Base-by-base conservation (phyloP, 2,113 vertebrate genomes). In the Pungitius pungitius region DNA sequence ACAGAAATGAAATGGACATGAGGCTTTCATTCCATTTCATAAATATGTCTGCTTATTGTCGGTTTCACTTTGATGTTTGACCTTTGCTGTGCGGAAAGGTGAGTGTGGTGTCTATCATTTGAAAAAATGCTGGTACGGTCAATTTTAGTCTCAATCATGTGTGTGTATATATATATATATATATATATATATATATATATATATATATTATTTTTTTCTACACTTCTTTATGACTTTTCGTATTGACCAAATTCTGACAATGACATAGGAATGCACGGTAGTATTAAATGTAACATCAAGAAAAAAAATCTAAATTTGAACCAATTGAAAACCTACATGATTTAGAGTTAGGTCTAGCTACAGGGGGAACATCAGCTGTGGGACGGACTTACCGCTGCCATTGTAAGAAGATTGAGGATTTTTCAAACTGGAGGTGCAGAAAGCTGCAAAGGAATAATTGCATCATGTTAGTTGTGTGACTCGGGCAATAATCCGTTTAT, bases 321-420 rank as follows among this genome's bases (percentile, higher is more conserved):
- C 8, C 10, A 2, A 52, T 11, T 20, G 3, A 33, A 24, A 37
- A 70, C 1, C 30, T n/a, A 61, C 1, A 9, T 13, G 20, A 67
- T 8, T 52, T 9, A 52, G 9, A 39, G 0, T 1, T 35, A 22
- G 18, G 4, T 27, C 43, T 30, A 30, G 30, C 30, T 4, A 30
- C 30, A 30, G n/a, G 59, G 35, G 42, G 17, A 40, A 13, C 6
- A 64, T 37, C 3, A 56, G 37, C 27, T 15, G 4, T 20, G 2
- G 57, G 20, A 17, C 2, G 24, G 6, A 92, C 93, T 94, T 82
- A 94, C 93, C 61, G 92, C 93, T 90, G 93, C 93, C 93, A 94
- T 94, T 80, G 82, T 91, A 35, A 52, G 11, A 61, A 40, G 66
- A 66, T 35, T 45, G 40, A 35, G 9, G 45, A 35, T 82, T 76